Evolutionary conservation across 2,797 vertebrate genomes (phyloP), one percentile per base, ranked within the genome.

Genomic region (Pangasius larnaudii): DNA sequence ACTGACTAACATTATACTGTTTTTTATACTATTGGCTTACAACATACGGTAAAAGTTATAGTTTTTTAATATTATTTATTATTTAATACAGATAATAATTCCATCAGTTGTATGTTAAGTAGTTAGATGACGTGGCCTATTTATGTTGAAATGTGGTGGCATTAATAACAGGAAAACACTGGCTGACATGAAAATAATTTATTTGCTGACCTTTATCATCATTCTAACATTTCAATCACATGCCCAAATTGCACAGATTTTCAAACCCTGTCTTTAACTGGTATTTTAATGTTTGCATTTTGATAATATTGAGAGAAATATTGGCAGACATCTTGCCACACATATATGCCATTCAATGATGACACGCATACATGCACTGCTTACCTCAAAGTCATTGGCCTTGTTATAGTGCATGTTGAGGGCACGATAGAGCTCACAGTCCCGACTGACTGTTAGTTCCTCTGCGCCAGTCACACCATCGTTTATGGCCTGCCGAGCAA

Each of bases 321-420:
- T 36, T 1, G 33, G 1, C 78, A 56, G 51, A 56, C 3, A 56
- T 30, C n/a, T 30, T 33, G 8, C n/a, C n/a, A 78, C 27, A 78
- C 14, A 30, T 19, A 53, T 24, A n/a, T 18, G 2, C 6, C 8
- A 19, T 33, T 56, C 3, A 59, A 93, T 92, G 92, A 93, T 87
- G 89, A 91, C 92, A 94, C 92, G 91, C 79, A 90, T 91, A 90
- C 89, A 89, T 81, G 86, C 83, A n/a, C 83, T 39, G 46, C 96
- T 92, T 98, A 99, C 98, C 98, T 99, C 98, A 95, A 99, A 99
- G 96, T 99, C 98, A 89, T 99, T 99, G 94, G 98, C 98, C 96
- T 99, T 99, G 96, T 99, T 99, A 97, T 99, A 99, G 96, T 99
- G 98, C 98, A 99, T 99, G 97, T 99, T 99, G 93, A 99, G 97